Evolutionary conservation across 2,113 vertebrate genomes (phyloP).

Genomic region (Apus apus): DNA sequence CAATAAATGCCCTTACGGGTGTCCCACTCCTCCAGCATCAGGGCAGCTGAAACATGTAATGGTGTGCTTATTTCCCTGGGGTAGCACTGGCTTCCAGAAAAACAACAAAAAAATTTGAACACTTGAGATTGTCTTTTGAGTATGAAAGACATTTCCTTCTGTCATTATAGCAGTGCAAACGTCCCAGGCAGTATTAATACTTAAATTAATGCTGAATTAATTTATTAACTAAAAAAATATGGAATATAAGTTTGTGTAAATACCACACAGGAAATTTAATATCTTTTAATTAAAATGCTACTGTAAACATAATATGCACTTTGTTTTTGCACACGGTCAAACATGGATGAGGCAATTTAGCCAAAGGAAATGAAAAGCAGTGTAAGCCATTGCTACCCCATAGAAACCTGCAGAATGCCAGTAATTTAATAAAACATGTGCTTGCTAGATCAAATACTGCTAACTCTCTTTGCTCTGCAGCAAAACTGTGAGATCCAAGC

Average conservation of each 20-base stretch:
- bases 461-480: slow-evolving; percentile 16
- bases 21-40: neutral
- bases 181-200: neutral
- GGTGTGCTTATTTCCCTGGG: neutral
- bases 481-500: neutral
- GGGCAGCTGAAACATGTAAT: neutral
- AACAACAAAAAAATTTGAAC: neutral
- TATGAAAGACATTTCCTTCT: neutral
- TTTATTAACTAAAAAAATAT: neutral
- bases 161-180: neutral
- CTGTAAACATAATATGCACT: neutral
- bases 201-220: neutral
- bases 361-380: slow-evolving; percentile 8
- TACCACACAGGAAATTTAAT: neutral
- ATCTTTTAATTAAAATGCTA: slow-evolving; percentile 1
- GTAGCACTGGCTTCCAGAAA: neutral
- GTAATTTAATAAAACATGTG: slow-evolving; percentile 10
- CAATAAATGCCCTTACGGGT: neutral
- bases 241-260: neutral
- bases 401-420: slow-evolving; percentile 38
- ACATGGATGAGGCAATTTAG: slow-evolving; percentile 16
- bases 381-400: neutral
- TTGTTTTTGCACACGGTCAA: neutral
- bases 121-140: neutral
- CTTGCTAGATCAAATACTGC: slow-evolving; percentile 20